Percentiles rank a stretch among this genome's conserved stretches.
Conservation (phyloP, 2,113 vertebrate genomes). For the Mormyrus iriodes region DNA sequence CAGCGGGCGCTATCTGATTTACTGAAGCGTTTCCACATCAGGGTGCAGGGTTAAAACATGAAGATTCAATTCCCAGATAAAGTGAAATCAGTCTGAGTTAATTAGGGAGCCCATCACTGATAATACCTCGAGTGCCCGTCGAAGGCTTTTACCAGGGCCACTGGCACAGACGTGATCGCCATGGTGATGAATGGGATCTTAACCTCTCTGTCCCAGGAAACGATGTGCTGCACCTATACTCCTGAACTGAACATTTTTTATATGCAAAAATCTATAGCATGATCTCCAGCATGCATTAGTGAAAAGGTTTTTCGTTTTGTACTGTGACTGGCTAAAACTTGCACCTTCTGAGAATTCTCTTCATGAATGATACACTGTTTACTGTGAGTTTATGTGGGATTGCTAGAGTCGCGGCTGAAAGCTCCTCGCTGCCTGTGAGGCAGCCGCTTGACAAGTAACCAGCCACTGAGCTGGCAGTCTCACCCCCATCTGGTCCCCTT, state of each 20-base stretch:
- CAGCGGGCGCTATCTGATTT: background rate
- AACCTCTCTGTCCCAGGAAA: background rate
- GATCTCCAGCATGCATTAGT: background rate
- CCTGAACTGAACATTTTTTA: background rate
- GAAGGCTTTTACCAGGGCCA: background rate
- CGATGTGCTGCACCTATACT: background rate
- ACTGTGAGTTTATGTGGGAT: background rate
- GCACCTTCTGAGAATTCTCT: background rate
- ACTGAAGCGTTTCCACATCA: background rate
- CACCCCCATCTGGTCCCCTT: background rate
- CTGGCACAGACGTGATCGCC: background rate
- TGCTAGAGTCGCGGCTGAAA: background rate
- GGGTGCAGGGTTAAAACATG: slow-evolving; percentile 4
- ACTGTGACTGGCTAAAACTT: background rate
- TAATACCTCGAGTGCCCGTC: background rate
- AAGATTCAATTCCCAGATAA: slow-evolving; percentile 1
- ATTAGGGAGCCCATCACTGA: slow-evolving; percentile 7
- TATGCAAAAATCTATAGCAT: background rate
- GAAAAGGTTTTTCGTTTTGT: background rate
- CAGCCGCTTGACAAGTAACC: background rate
- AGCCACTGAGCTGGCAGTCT: background rate
- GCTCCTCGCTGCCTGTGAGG: background rate
- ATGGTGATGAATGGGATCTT: background rate
- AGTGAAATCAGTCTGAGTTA: background rate
- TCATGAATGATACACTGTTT: background rate